These are phyloP conservation scores for Panzeria rudis DNA, from an alignment of 2,888 invertebrate species.

Conservation along the genomic window DNA sequence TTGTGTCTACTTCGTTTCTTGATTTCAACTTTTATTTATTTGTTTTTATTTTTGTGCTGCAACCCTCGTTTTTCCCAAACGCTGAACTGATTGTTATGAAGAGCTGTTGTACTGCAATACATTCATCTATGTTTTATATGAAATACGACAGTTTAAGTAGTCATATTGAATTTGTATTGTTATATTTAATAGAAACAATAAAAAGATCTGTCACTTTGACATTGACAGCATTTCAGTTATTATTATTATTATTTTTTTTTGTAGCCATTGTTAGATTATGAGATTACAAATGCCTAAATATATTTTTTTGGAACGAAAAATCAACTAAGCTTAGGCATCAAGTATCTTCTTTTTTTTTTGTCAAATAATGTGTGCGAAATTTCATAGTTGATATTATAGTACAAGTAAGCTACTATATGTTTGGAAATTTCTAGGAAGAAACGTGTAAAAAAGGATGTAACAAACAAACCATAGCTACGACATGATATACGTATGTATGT, in stretches of 20 bases:
- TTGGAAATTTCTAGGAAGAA: neutral
- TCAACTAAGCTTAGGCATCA: neutral
- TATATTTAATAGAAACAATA: slow-evolving; percentile 53
- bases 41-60: neutral
- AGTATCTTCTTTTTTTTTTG: neutral
- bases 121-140: neutral
- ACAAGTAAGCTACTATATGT: no score
- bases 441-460: neutral
- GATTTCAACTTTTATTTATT: neutral
- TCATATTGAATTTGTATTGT: slow-evolving; percentile 39
- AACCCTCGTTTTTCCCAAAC: neutral
- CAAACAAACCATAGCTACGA: slow-evolving; percentile 25
- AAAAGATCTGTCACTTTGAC: slow-evolving; percentile 59
- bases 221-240: slow-evolving; percentile 57
- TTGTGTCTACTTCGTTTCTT: slow-evolving; percentile 30
- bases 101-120: neutral
- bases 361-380: slow-evolving; percentile 60
- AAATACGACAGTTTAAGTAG: slow-evolving; percentile 42
- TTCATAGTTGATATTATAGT: slow-evolving; percentile 57
- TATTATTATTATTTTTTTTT: neutral
- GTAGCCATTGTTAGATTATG: slow-evolving; percentile 65
- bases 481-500: slow-evolving; percentile 30
- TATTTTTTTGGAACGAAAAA: neutral
- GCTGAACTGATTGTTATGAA: neutral
- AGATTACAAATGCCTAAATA: slow-evolving; percentile 62